Evolutionary conservation across 2,888 invertebrate species (phyloP), one percentile per base, ranked within the genome.

Genomic region (Amblyjoppa fuscipennis): DNA sequence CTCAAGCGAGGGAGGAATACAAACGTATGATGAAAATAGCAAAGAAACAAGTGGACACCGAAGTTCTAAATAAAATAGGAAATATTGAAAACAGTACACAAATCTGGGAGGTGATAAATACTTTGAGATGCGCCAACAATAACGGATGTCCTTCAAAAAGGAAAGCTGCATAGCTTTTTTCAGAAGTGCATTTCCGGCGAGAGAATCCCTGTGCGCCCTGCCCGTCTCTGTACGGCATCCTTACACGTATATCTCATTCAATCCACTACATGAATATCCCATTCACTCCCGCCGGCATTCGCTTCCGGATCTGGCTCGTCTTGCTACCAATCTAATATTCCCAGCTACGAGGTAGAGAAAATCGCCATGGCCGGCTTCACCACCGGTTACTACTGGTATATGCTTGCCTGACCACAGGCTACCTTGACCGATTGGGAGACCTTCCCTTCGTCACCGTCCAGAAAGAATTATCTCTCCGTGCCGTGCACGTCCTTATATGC

Each of bases 41-140:
- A 3, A 59, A 25, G n/a, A 25, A 59, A 25, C 4, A 9, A 16
- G 25, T 25, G 7, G 59, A 59, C 25, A 59, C 25, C 9, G n/a
- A 20, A 59, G 5, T 59, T 25, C 5, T 59, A 20, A 59, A 7
- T 59, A 87, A 87, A 9, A 89, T 89, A n/a, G 77, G 87, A 2
- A 71, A 89, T 1, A 34, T 83, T 2, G 87, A 88, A 20, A 81
- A 77, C n/a, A 25, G 64, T 4, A 38, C 85, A 11, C 89, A 90
- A 77, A 34, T 90, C 11, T 88, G 83, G 34, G 88, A 89, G 3
- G 41, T 53, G 4, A 53, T 89, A 0, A 28, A 88, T 4, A 25
- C 71, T 2, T 28, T 78, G 20, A 68, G 87, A 20, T 41, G 88
- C 9, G 16, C n/a, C 1, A 59, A 28, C 7, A 3, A 9, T 7